Evolutionary conservation across 2,797 vertebrate species (phyloP), one percentile per base, ranked within the genome.

Genomic region (Protonibea diacanthus): DNA sequence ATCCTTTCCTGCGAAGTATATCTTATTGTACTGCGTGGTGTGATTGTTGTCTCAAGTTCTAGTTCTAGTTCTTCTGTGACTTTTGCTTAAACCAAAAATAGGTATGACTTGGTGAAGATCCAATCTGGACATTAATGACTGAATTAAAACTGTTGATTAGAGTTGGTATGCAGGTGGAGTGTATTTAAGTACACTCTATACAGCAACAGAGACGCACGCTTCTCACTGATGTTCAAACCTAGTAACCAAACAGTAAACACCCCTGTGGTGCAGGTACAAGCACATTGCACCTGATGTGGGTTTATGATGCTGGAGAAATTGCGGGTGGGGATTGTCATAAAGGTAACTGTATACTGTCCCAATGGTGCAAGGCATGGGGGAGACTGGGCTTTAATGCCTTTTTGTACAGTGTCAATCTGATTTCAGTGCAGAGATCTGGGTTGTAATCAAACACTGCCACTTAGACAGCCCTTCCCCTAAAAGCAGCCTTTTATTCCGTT

Each of bases 371-470:
- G 87, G 89, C 84, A 90, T 87, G 79, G 53, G 77, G 76, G 83
- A 89, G 82, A 61, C 64, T n/a, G 78, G 71, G 83, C 72, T n/a
- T n/a, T 77, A 87, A 89, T 86, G 89, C 84, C 84, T 92, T 92
- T 91, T 94, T 91, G 85, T 90, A 89, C 84, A 70, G 70, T 88
- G 89, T 92, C 84, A 88, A 90, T 93, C 91, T 93, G 92, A 89
- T 94, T 87, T 82, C 86, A 80, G 86, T 45, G 58, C 84, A 80
- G 81, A 84, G 88, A 95, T 95, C 93, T 91, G 92, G 88, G 90
- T 63, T 93, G 94, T 93, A 95, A 95, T 95, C 94, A 94, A 96
- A 95, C 90, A 89, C 94, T 89, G 86, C 88, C 92, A 93, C 91
- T 94, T 93, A 91, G 88, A 91, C 81, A 74, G 87, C 85, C 89